These are phyloP conservation scores for Epinephelus fuscoguttatus DNA, from an alignment of 2,113 vertebrate species.

Conservation along the genomic window DNA sequence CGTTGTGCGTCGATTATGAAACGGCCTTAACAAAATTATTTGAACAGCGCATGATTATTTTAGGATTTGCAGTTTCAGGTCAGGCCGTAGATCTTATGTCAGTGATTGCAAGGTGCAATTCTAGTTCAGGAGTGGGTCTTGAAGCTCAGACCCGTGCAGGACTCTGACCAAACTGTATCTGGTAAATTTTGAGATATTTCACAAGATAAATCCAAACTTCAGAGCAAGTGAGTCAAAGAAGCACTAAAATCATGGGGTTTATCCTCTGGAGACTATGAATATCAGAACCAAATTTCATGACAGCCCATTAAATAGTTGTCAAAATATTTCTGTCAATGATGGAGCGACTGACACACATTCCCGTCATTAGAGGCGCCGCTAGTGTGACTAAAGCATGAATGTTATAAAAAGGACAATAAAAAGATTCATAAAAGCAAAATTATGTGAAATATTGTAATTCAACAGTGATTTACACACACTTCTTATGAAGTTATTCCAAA, in stretches of 20 bases:
- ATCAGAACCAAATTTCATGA: background rate
- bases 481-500: background rate
- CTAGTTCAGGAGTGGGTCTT: too few relatives aligned
- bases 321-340: background rate
- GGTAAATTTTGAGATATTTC: background rate
- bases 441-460: background rate
- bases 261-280: background rate
- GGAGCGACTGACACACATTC: too few relatives aligned
- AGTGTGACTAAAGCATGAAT: background rate
- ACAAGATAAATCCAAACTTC: background rate
- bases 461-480: background rate
- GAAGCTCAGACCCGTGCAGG: too few relatives aligned
- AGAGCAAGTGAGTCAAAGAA: background rate
- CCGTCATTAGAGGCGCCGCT: too few relatives aligned
- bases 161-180: background rate
- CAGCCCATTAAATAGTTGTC: background rate
- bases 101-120: too few relatives aligned
- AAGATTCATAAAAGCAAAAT: background rate
- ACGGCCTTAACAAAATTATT: too few relatives aligned
- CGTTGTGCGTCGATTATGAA: too few relatives aligned
- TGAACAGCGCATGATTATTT: too few relatives aligned
- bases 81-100: too few relatives aligned
- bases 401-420: background rate
- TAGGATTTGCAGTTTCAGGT: too few relatives aligned
- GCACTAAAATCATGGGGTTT: background rate